Evolutionary conservation across 2,113 vertebrate species (phyloP), one percentile per base, ranked within the genome.

Genomic region (Condylura cristata): DNA sequence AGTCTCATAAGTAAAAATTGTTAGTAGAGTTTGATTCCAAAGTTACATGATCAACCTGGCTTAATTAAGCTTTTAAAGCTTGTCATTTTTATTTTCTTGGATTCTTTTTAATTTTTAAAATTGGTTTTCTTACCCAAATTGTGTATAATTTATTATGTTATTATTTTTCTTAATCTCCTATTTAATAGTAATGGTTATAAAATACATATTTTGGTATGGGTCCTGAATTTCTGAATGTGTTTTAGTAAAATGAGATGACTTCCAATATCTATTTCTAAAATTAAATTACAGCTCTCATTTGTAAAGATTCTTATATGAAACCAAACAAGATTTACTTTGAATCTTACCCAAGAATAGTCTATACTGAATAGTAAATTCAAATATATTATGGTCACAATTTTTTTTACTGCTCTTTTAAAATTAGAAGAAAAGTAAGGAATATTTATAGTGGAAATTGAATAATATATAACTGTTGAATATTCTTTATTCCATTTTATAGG

Each of bases 271-370:
- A 34, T 32, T 68, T 65, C 26, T 79, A 72, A 85, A 92, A 65
- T 86, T 75, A 96, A 74, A 78, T 70, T 84, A 78, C 22, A 13
- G 86, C n/a, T 83, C 46, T 68, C 24, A 78, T 93, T 92, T 91
- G 30, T 78, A 90, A 92, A 89, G 78, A 82, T 80, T n/a, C 30
- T 90, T 91, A 82, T 24, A 80, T 37, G 51, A 90, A 96, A 95
- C 87, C 41, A 93, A 86, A 37, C 26, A 44, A 34, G 11, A 22
- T 60, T 96, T 96, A 66, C 56, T 88, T 93, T 96, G 90, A 93
- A 63, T 92, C 63, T 63, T 93, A 75, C 32, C 88, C 85, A 93
- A 94, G 41, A 94, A 92, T 82, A 93, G 88, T 90, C n/a, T 56
- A 65, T 37, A 92, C 24, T 79, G 72, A 92, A 87, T 72, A 75